Percentiles rank a stretch among this genome's conserved stretches.
These are phyloP conservation scores for Platysternon megacephalum DNA, from an alignment of 2,113 vertebrate species.

Conservation along the genomic window DNA sequence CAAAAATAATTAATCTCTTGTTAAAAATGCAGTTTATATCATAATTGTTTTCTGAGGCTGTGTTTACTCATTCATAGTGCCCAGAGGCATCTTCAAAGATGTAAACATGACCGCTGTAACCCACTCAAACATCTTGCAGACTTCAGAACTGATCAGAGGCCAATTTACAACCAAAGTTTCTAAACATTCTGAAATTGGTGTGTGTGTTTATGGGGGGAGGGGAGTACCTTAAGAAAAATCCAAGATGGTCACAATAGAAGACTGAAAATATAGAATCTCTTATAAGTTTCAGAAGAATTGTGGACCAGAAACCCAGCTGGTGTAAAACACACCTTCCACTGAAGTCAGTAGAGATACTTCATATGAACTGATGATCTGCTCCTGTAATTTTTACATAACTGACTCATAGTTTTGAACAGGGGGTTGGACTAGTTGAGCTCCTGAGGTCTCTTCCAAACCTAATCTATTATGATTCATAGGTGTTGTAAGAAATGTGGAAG, in stretches of 20 bases:
- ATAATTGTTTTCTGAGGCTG: background rate
- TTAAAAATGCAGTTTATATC: background rate
- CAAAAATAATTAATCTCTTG: background rate
- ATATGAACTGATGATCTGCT: background rate
- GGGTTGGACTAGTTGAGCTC: too few species aligned
- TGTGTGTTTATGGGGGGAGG: background rate
- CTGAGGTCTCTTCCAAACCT: too few species aligned
- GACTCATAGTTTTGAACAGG: background rate
- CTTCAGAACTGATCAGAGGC: background rate
- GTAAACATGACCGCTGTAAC: slow-evolving; percentile 22
- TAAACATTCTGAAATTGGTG: slow-evolving; percentile 11
- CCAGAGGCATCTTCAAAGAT: background rate
- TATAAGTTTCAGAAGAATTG: background rate
- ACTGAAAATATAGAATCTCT: background rate
- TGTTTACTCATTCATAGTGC: background rate
- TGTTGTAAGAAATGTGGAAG: background rate
- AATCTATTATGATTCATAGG: too few species aligned
- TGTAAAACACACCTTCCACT: background rate
- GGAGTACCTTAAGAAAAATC: background rate
- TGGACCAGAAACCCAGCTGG: background rate
- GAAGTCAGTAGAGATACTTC: background rate
- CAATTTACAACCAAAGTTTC: slow-evolving; percentile 10
- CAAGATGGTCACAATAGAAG: background rate
- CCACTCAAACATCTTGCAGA: background rate
- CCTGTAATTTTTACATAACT: background rate